A percentile compares a stretch with the other conserved stretches of the same genome.
These are phyloP conservation scores for Phenganax marumi DNA, from an alignment of 92 coral and sea anemone species.

Conservation along the genomic window DNA sequence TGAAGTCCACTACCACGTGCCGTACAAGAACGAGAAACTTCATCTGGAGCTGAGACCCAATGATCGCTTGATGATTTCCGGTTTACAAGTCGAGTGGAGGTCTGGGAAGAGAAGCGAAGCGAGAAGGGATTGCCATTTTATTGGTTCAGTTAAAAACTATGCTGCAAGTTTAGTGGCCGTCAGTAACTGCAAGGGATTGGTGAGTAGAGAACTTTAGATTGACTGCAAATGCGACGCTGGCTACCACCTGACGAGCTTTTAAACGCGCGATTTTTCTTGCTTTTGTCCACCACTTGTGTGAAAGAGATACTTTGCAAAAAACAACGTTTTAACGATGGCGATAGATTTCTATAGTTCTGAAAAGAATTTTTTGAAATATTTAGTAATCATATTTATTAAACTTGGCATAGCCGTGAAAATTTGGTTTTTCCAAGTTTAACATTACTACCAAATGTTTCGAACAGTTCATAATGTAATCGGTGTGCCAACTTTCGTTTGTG, in stretches of 20 bases:
- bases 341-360: too few relatives aligned
- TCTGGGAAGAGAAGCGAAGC: constrained; percentile 48
- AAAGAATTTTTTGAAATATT: too few relatives aligned
- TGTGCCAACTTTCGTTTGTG: too few relatives aligned
- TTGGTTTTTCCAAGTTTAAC: too few relatives aligned
- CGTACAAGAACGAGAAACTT: constrained; percentile 66
- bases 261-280: too few relatives aligned
- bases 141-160: constrained; percentile 72
- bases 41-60: constrained; percentile 65
- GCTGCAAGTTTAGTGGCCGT: constrained; percentile 70
- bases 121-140: constrained; percentile 70
- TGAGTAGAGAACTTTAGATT: constrained; percentile 47
- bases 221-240: neutral
- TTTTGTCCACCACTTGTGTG: too few relatives aligned
- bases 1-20: constrained; percentile 64
- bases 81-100: constrained; percentile 63
- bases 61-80: constrained; percentile 64
- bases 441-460: too few relatives aligned
- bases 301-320: too few relatives aligned
- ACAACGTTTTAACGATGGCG: too few relatives aligned
- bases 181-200: constrained; percentile 90
- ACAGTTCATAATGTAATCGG: too few relatives aligned
- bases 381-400: too few relatives aligned
- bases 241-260: neutral
- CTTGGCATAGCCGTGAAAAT: too few relatives aligned